phyloP scores from a whole-genome alignment of 2,113 vertebrate genomes.

The Nipponia nippon region DNA sequence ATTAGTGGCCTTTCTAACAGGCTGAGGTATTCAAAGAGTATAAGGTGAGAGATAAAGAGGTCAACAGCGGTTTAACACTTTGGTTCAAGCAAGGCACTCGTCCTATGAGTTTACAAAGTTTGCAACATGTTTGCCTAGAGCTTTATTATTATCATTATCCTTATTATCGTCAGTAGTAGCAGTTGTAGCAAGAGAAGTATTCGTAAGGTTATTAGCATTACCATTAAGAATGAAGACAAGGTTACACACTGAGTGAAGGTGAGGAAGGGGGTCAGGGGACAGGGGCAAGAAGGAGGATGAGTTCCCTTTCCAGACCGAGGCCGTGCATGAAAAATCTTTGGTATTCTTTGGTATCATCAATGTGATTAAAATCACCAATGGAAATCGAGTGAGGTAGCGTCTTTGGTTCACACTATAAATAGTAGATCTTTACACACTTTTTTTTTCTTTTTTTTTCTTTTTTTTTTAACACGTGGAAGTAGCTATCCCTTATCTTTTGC shows the following conservation, averaged over 20 bases:
- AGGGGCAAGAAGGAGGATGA: constrained; percentile 69
- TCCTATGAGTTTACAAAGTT: constrained; percentile 98
- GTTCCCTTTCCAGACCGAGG: constrained; percentile 86
- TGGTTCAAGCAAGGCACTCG: constrained; percentile 99
- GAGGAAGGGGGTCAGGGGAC: neutral
- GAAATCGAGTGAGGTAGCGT: constrained; percentile 99
- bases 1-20: constrained; percentile 96
- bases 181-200: constrained; percentile 66
- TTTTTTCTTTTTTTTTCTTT: constrained; percentile 41
- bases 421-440: constrained; percentile 89
- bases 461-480: constrained; percentile 78
- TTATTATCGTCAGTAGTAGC: constrained; percentile 61
- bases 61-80: constrained; percentile 99
- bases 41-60: constrained; percentile 92
- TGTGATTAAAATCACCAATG: constrained; percentile 99
- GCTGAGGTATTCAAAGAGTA: constrained; percentile 99
- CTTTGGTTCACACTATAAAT: constrained; percentile 99
- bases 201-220: constrained; percentile 61
- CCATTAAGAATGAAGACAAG: constrained; percentile 77
- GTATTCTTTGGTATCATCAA: constrained; percentile 99
- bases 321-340: constrained; percentile 97
- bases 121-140: constrained; percentile 86
- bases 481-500: constrained; percentile 84
- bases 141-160: constrained; percentile 68
- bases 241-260: constrained; percentile 73